phyloP scores from a whole-genome alignment of 2,113 vertebrate genomes.

The Scomber japonicus region DNA sequence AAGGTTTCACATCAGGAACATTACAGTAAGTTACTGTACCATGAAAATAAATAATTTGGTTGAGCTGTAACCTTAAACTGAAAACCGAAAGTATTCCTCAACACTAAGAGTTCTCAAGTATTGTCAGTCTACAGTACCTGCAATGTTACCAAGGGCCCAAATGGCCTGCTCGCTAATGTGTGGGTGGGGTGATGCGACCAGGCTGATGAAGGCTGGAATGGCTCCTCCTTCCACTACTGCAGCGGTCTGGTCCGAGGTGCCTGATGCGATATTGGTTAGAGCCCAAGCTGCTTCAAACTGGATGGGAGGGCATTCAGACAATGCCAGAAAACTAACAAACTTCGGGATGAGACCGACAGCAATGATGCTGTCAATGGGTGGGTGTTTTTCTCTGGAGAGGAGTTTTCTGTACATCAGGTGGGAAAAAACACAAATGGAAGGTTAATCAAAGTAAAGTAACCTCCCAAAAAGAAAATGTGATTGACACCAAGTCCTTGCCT shows the following conservation, averaged over 20 bases:
- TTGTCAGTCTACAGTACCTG: slow-evolving; percentile 83
- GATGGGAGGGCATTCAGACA: slow-evolving; percentile 89
- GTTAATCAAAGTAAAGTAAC: not conserved
- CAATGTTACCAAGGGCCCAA: slow-evolving; percentile 95
- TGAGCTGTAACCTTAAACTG: not conserved
- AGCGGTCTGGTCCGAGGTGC: slow-evolving; percentile 91
- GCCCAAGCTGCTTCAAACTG: slow-evolving; percentile 97
- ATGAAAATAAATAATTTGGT: not conserved
- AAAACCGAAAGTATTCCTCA: not conserved
- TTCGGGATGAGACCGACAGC: slow-evolving; percentile 89
- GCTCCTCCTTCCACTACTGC: slow-evolving; percentile 92
- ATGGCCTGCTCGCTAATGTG: slow-evolving; percentile 95
- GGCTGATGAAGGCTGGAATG: slow-evolving; percentile 90
- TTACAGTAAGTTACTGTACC: not conserved
- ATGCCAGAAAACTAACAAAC: slow-evolving; percentile 89
- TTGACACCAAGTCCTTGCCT: not conserved
- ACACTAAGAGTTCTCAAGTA: not conserved
- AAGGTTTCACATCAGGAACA: not conserved
- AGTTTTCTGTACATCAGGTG: slow-evolving; percentile 86
- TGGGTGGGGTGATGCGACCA: slow-evolving; percentile 89
- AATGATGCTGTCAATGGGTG: slow-evolving; percentile 92
- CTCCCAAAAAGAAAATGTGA: not conserved
- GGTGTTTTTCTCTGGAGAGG: slow-evolving; percentile 91
- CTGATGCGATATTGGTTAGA: slow-evolving; percentile 94
- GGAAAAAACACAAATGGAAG: not conserved